These are phyloP conservation scores for Erebia ligea DNA, from an alignment of 2,888 invertebrate genomes.

Conservation along the genomic window DNA sequence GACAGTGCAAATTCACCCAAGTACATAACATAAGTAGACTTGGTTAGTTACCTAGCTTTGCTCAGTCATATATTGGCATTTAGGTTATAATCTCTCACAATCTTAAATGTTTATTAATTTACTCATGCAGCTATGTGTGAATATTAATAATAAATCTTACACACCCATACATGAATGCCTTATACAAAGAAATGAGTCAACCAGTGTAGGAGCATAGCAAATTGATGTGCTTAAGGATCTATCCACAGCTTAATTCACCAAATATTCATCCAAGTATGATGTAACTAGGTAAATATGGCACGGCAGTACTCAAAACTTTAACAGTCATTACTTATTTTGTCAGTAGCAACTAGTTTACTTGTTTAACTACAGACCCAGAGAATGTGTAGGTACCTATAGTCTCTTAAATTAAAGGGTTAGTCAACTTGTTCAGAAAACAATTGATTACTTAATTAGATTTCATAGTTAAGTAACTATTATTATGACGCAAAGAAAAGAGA, in stretches of 20 bases:
- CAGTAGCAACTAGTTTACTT: too few relatives aligned
- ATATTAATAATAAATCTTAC: slow-evolving; percentile 36
- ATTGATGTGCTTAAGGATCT: slow-evolving; percentile 29
- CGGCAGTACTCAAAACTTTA: too few relatives aligned
- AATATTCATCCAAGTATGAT: background rate
- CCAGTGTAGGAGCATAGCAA: slow-evolving; percentile 38
- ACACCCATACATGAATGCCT: slow-evolving; percentile 41
- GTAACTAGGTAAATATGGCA: background rate
- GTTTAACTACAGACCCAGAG: too few relatives aligned
- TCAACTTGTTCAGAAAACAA: too few relatives aligned
- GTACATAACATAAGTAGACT: too few relatives aligned
- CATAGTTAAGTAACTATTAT: too few relatives aligned
- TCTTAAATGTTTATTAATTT: background rate
- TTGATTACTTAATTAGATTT: too few relatives aligned
- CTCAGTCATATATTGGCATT: background rate
- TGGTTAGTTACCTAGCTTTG: too few relatives aligned
- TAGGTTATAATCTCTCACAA: background rate
- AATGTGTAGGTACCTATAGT: too few relatives aligned
- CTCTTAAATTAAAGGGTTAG: too few relatives aligned
- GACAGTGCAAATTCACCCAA: too few relatives aligned
- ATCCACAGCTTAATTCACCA: slow-evolving; percentile 4
- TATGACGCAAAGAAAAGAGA: slow-evolving; percentile 15
- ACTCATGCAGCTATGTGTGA: slow-evolving; percentile 12
- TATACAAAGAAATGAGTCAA: slow-evolving; percentile 43
- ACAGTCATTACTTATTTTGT: too few relatives aligned